phyloP scores from a whole-genome alignment of 1,140 invertebrate genomes.

The Phthorimaea operculella region DNA sequence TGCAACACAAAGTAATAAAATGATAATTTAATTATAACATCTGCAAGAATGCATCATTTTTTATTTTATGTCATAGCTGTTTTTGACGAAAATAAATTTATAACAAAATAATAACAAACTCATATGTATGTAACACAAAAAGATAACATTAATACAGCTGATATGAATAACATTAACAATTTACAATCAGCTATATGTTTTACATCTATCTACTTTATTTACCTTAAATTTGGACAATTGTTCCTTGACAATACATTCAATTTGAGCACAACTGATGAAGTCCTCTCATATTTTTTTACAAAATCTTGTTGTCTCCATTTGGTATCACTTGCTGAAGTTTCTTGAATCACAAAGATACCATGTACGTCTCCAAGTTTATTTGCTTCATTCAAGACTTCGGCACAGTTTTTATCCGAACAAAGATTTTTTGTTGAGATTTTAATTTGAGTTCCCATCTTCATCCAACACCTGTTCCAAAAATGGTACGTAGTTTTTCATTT shows the following conservation, averaged over 20 bases:
- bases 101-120: too few relatives aligned
- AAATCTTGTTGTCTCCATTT: conserved; percentile 11
- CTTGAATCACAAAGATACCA: conserved; percentile 27
- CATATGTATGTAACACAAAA: too few relatives aligned
- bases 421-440: conserved; percentile 16
- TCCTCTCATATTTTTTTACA: conserved; percentile 17
- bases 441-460: background rate
- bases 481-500: too few relatives aligned
- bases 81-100: too few relatives aligned
- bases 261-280: conserved; percentile 15
- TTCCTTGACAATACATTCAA: conserved; percentile 21
- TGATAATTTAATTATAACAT: too few relatives aligned
- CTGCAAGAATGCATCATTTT: too few relatives aligned
- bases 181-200: too few relatives aligned
- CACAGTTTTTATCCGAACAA: conserved; percentile 21
- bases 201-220: too few relatives aligned
- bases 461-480: background rate
- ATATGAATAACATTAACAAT: too few relatives aligned
- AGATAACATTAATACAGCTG: too few relatives aligned
- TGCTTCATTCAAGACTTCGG: conserved; percentile 21
- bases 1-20: background rate
- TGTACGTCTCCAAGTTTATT: conserved; percentile 22
- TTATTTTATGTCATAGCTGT: too few relatives aligned
- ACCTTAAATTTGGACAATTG: conserved; percentile 19
- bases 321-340: conserved; percentile 2